Conservation (phyloP, 2,888 invertebrate species). For the Apoderus coryli region DNA sequence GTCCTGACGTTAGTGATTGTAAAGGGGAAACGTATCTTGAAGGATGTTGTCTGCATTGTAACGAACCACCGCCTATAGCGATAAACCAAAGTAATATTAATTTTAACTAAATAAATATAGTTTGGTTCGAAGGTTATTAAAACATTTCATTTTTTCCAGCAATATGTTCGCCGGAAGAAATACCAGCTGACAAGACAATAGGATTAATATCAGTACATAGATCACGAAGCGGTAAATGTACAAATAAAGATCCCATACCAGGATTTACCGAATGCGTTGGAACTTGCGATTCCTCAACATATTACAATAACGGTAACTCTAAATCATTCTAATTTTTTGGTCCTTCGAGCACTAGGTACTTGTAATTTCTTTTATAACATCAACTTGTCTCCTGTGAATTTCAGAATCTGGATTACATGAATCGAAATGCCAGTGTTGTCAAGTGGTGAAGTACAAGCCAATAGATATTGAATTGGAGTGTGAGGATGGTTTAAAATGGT, state of each 20-base stretch:
- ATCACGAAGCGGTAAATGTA: constrained; percentile 44
- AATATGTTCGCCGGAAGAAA: constrained; percentile 39
- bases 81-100: background rate
- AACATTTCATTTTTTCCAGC: constrained; percentile 28
- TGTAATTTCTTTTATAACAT: background rate
- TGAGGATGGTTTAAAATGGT: constrained; percentile 26
- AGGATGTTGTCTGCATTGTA: constrained; percentile 56
- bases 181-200: constrained; percentile 39
- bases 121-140: background rate
- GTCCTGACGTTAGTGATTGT: constrained; percentile 48
- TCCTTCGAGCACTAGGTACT: no score
- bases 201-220: constrained; percentile 39
- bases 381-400: constrained; percentile 10
- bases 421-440: constrained; percentile 40
- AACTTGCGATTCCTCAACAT: constrained; percentile 50
- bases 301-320: constrained; percentile 44
- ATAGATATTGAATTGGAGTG: constrained; percentile 28
- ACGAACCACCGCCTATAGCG: constrained; percentile 28
- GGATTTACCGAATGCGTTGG: constrained; percentile 60
- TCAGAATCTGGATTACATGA: constrained; percentile 42
- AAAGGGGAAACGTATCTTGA: constrained; percentile 39
- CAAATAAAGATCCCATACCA: constrained; percentile 42
- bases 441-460: constrained; percentile 23
- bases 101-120: no score
- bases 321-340: no score